Evolutionary conservation across 2,888 invertebrate genomes (phyloP), one percentile per base, ranked within the genome.

Genomic region (Xylota segnis): DNA sequence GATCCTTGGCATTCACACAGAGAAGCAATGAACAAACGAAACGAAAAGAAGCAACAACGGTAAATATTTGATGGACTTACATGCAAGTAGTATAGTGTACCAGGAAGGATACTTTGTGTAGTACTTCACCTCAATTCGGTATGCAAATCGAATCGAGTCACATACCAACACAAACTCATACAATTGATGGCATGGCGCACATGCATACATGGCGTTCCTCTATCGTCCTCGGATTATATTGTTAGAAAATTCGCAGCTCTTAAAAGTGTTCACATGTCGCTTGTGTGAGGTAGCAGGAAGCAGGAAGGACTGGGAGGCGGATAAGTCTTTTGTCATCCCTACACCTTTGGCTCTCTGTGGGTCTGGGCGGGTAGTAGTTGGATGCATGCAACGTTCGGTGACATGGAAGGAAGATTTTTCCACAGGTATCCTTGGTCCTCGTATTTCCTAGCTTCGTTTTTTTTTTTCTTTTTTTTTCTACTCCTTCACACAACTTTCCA

Each of bases 131-230:
- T 86, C 86, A 77, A 86, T 86, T 86, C 82, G 59, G 72, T 86
- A 86, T 86, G 86, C 86, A 86, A 86, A 86, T 86, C 86, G 76
- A 86, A 86, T 86, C 66, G 65, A 86, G 86, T 86, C 81, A 81
- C 76, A 37, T 23, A 56, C 65, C 7, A n/a, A 16, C 50, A 56
- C 47, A 56, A 32, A 58, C 10, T 10, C 14, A 50, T 29, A 58
- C 74, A 75, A 84, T 84, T 84, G 83, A 84, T 86, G 84, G 79
- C 81, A 81, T 81, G 76, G n/a, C n/a, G n/a, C n/a, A n/a, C n/a
- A 63, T 59, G 66, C 71, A 1, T 23, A 23, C 23, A 56, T 56
- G 56, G 34, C 5, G 34, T 32, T 23, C 59, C 43, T 37, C 47
- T 59, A 50, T 71, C 66, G 66, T 76, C 66, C 65, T 81, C 34